These are phyloP conservation scores for Microctonus hyperodae DNA, from an alignment of 2,888 invertebrate species.

Conservation along the genomic window DNA sequence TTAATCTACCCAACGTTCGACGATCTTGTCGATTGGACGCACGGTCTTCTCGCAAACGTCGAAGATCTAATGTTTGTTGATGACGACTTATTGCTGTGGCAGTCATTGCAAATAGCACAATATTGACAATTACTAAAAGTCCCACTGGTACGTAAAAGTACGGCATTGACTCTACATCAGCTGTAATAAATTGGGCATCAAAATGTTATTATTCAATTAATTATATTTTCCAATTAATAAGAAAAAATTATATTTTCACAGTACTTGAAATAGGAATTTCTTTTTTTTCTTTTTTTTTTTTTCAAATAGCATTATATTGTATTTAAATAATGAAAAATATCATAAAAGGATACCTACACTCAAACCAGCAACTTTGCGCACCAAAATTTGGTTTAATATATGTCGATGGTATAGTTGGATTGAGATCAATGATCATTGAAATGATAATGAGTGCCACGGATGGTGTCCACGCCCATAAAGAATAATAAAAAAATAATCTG, in stretches of 20 bases:
- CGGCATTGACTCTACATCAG: conserved; percentile 67
- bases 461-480: conserved; percentile 67
- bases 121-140: conserved; percentile 66
- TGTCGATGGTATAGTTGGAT: conserved; percentile 69
- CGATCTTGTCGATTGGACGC: conserved; percentile 54
- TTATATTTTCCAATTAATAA: background rate
- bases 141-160: conserved; percentile 72
- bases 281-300: too few relatives aligned
- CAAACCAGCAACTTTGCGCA: conserved; percentile 69
- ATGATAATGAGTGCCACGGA: conserved; percentile 66
- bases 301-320: too few relatives aligned
- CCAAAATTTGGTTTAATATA: conserved; percentile 70
- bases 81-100: conserved; percentile 64
- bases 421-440: conserved; percentile 68
- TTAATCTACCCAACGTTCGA: conserved; percentile 57
- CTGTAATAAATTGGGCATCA: conserved; percentile 57
- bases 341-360: too few relatives aligned
- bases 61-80: conserved; percentile 66
- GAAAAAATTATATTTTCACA: too few relatives aligned
- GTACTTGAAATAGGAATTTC: too few relatives aligned
- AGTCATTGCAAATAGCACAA: conserved; percentile 67
- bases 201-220: conserved; percentile 5
- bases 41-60: conserved; percentile 57
- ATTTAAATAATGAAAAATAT: too few relatives aligned
- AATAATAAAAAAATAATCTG: conserved; percentile 66